These are phyloP conservation scores for Caenorhabditis zanzibari DNA, from an alignment of 2,888 invertebrate genomes.

Conservation along the genomic window DNA sequence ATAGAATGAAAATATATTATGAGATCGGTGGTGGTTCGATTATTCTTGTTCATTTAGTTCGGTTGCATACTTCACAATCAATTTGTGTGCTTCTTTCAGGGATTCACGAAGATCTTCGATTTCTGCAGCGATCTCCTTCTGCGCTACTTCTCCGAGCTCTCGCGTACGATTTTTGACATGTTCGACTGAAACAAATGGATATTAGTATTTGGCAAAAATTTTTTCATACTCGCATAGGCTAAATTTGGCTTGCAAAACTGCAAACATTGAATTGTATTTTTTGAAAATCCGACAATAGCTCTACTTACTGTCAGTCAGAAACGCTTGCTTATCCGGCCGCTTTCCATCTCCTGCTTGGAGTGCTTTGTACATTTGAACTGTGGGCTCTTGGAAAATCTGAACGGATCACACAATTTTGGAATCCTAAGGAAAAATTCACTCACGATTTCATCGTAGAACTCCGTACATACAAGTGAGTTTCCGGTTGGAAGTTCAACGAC, in stretches of 20 bases:
- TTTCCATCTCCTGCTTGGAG: slow-evolving; percentile 64
- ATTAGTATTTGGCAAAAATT: too few species aligned
- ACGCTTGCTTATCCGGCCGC: slow-evolving; percentile 69
- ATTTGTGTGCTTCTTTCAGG: slow-evolving; percentile 69
- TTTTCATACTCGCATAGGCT: too few species aligned
- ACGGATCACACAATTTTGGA: neutral
- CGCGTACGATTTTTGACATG: slow-evolving; percentile 63
- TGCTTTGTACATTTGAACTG: slow-evolving; percentile 71
- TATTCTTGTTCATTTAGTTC: slow-evolving; percentile 54
- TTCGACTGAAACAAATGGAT: slow-evolving; percentile 63
- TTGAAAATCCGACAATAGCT: too few species aligned
- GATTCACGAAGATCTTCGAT: slow-evolving; percentile 75
- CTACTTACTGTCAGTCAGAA: slow-evolving; percentile 75
- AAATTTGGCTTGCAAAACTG: too few species aligned
- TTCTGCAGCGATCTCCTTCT: slow-evolving; percentile 71
- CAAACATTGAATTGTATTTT: too few species aligned
- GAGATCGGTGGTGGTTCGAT: neutral
- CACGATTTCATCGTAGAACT: slow-evolving; percentile 80
- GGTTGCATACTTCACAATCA: slow-evolving; percentile 66
- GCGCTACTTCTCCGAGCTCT: slow-evolving; percentile 69
- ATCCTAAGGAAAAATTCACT: neutral
- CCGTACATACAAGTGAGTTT: slow-evolving; percentile 72
- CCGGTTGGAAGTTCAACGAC: slow-evolving; percentile 70
- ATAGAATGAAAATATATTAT: neutral
- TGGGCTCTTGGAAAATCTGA: slow-evolving; percentile 78